Evolutionary conservation across 2,113 vertebrate species (phyloP), one percentile per base, ranked within the genome.

Genomic region (Sigmodon hispidus): DNA sequence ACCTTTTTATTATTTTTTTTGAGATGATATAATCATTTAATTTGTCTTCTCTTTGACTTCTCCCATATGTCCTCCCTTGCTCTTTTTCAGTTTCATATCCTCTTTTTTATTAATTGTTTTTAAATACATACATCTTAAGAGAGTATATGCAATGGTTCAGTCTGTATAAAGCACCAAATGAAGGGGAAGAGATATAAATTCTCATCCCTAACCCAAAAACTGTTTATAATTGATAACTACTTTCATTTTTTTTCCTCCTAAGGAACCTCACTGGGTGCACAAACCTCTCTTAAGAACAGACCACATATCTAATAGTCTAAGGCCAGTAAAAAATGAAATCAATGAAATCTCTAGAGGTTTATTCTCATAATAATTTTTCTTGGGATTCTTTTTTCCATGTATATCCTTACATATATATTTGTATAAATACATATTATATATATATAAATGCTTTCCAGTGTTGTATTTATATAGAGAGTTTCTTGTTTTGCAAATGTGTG

Each of bases 21-120:
- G 79, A 40, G 52, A 81, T 81, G 16, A 81, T 11, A 26, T 59
- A 81, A 40, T 81, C 40, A 1, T 13, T 1, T 59, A 59, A 40
- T 59, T 4, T n/a, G 9, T 3, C 17, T 40, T 57, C 11, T 12
- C 36, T 55, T 12, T 13, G 12, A 81, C 15, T 5, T 3, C 0
- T 81, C 79, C 11, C 24, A 36, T 26, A n/a, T 80, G 12, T 19
- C 21, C 19, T 40, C 22, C 1, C 52, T n/a, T 57, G 36, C 76
- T 57, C 34, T n/a, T 21, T 40, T 81, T 81, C 11, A 57, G 11
- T 8, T 13, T 81, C 52, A 24, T 8, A 5, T 0, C 4, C 21
- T 57, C 0, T 3, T n/a, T 80, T 57, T 24, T 5, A 24, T 57
- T 81, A 57, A 26, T 3, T n/a, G 11, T 80, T 55, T 80, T n/a